Evolutionary conservation across 2,888 invertebrate species (phyloP).

Genomic region (Bembecia ichneumoniformis): DNA sequence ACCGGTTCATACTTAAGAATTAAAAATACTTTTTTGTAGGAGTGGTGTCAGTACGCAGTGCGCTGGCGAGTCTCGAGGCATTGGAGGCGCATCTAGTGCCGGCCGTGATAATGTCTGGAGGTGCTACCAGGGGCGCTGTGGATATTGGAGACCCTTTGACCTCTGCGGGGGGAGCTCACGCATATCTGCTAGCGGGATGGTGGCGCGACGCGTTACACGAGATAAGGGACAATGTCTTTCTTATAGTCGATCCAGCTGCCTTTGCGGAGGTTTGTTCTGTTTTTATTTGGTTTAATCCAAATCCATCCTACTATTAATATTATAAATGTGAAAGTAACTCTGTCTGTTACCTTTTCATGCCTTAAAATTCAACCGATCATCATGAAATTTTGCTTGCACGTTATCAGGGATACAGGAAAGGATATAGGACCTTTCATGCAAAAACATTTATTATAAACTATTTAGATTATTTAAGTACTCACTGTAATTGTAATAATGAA

Average conservation of each 20-base stretch:
- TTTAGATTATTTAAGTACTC: too few relatives aligned
- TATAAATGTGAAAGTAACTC: too few relatives aligned
- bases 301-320: too few relatives aligned
- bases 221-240: slow-evolving; percentile 72
- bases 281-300: not conserved
- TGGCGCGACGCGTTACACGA: slow-evolving; percentile 74
- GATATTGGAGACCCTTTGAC: too few relatives aligned
- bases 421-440: too few relatives aligned
- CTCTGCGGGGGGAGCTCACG: slow-evolving; percentile 24
- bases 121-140: slow-evolving; percentile 20
- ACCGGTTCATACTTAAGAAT: too few relatives aligned
- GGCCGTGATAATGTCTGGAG: slow-evolving; percentile 66
- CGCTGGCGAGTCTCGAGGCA: slow-evolving; percentile 77
- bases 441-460: too few relatives aligned
- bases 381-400: too few relatives aligned
- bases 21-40: slow-evolving; percentile 44
- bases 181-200: slow-evolving; percentile 63
- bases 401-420: too few relatives aligned
- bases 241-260: slow-evolving; percentile 79
- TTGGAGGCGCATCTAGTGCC: slow-evolving; percentile 78
- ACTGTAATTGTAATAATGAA: too few relatives aligned
- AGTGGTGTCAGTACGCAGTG: slow-evolving; percentile 73
- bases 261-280: slow-evolving; percentile 72
- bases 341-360: too few relatives aligned
- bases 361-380: too few relatives aligned